phyloP scores from a whole-genome alignment of 2,888 invertebrate species.

The Aleiodes testaceus region DNA sequence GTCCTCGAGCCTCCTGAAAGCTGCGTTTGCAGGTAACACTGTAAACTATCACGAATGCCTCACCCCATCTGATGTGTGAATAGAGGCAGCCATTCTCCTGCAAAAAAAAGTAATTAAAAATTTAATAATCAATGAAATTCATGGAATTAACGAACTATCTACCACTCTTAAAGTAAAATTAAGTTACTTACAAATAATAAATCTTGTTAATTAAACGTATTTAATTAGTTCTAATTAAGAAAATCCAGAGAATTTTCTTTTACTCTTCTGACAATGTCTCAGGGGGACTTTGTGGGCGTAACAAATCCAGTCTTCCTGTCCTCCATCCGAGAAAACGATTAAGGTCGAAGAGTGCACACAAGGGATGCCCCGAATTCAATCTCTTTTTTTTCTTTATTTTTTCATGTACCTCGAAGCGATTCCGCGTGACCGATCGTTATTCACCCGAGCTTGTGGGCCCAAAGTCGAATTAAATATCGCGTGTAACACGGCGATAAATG shows the following conservation, averaged over 20 bases:
- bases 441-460: conserved; percentile 55
- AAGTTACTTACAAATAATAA: too few relatives aligned
- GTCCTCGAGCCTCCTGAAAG: conserved; percentile 83
- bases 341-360: conserved; percentile 51
- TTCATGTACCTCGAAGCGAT: conserved; percentile 36
- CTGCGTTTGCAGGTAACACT: conserved; percentile 85
- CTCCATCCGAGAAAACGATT: conserved; percentile 51
- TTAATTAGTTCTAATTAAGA: conserved; percentile 2
- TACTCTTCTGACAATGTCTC: not conserved
- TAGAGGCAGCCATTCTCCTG: conserved; percentile 84
- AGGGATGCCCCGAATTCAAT: conserved; percentile 51
- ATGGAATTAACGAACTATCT: too few relatives aligned
- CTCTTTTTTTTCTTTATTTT: conserved; percentile 33
- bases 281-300: conserved; percentile 35
- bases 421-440: conserved; percentile 53
- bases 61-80: conserved; percentile 87
- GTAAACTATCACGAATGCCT: conserved; percentile 87
- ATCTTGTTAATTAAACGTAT: not conserved
- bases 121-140: not conserved
- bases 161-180: too few relatives aligned
- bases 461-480: conserved; percentile 62
- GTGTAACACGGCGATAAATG: conserved; percentile 61
- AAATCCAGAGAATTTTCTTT: not conserved
- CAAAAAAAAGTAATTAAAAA: conserved; percentile 58
- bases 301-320: conserved; percentile 45